Conservation (phyloP, 2,797 vertebrate species). For the Peromyscus melanophrys region DNA sequence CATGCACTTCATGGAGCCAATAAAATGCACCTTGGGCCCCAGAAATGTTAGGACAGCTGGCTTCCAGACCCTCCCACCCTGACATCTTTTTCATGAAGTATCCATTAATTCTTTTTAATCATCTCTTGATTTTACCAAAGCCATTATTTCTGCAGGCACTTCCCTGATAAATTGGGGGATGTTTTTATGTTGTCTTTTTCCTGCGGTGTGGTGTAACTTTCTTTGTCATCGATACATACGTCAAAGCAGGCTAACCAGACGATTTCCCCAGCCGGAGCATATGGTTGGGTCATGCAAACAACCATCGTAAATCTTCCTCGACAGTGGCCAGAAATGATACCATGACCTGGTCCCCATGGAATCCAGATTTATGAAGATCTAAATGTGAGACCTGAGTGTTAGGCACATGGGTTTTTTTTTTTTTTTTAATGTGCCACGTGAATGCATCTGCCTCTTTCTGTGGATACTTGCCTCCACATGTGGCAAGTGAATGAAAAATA, state of each 20-base stretch:
- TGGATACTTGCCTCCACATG: conserved; percentile 76
- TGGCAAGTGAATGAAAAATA: conserved; percentile 83
- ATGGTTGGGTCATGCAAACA: conserved; percentile 90
- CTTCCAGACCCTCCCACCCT: conserved; percentile 91
- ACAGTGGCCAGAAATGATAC: conserved; percentile 90
- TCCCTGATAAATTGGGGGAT: conserved; percentile 92
- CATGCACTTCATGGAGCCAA: conserved; percentile 87
- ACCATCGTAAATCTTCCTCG: conserved; percentile 91
- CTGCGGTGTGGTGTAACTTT: conserved; percentile 91
- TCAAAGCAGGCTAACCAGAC: conserved; percentile 87
- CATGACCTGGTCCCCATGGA: conserved; percentile 90
- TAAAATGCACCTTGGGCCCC: conserved; percentile 87
- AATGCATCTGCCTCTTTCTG: conserved; percentile 82
- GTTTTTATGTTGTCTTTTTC: conserved; percentile 92
- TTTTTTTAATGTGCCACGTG: conserved; percentile 85
- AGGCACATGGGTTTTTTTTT: conserved; percentile 83
- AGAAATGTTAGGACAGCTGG: conserved; percentile 93
- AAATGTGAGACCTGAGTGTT: conserved; percentile 87
- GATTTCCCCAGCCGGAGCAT: conserved; percentile 89
- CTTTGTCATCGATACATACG: conserved; percentile 93
- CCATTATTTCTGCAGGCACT: conserved; percentile 92
- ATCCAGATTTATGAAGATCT: conserved; percentile 89
- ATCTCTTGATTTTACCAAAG: conserved; percentile 91
- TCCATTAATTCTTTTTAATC: conserved; percentile 91
- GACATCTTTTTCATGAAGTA: conserved; percentile 88